These are phyloP conservation scores for Nymphalis io DNA, from an alignment of 1,140 invertebrate genomes.

Conservation along the genomic window DNA sequence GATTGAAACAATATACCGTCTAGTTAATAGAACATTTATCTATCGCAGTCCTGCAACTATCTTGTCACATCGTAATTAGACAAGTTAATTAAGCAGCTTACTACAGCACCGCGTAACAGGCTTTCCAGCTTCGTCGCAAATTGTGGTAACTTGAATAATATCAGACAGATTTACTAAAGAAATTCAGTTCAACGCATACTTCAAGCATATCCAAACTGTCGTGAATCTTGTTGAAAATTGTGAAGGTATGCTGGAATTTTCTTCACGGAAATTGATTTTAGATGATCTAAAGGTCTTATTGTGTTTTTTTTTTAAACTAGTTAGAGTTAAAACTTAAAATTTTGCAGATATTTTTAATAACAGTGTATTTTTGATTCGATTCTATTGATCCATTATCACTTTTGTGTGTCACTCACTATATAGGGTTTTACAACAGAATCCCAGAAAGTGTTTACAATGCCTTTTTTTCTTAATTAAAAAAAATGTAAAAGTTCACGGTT, in stretches of 20 bases:
- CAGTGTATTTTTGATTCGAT: no score
- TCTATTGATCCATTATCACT: no score
- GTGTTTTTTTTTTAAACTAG: no score
- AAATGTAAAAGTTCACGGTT: no score
- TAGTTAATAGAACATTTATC: conserved; percentile 31
- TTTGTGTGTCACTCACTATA: no score
- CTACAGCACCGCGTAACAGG: conserved; percentile 20
- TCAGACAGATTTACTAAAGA: conserved; percentile 19
- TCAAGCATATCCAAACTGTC: background rate
- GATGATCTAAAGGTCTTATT: no score
- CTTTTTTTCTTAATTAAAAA: no score
- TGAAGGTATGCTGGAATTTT: background rate
- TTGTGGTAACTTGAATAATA: conserved; percentile 21
- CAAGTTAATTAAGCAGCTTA: conserved; percentile 32
- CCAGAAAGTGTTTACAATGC: no score
- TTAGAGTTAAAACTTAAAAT: no score
- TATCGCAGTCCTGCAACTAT: conserved; percentile 27
- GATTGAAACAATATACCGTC: conserved; percentile 13
- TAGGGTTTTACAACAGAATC: no score
- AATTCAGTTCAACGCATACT: conserved; percentile 7
- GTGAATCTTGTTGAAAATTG: background rate
- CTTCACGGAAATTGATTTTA: conserved; percentile 1
- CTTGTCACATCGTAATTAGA: conserved; percentile 36
- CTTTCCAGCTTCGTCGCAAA: conserved; percentile 23
- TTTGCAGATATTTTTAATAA: no score